Evolutionary conservation across 1,140 invertebrate genomes (phyloP), one percentile per base, ranked within the genome.

Genomic region (Pseudomyrmex cubaensis): DNA sequence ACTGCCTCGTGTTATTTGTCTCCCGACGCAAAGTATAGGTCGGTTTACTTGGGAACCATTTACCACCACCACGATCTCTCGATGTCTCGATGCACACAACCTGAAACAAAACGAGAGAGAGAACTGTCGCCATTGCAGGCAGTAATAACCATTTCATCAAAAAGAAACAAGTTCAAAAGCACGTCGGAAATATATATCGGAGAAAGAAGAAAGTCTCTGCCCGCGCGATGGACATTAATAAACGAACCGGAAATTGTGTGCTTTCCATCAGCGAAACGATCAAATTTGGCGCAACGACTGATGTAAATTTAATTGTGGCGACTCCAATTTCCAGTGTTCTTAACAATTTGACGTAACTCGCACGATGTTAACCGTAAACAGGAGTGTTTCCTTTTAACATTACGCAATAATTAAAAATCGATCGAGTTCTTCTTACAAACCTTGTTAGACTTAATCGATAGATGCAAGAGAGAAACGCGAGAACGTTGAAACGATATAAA

Each of bases 141-240:
- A 61, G 76, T 72, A 80, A 80, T 80, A 80, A 80, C 76, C 76
- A 80, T 80, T 80, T 80, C 66, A 80, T 80, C 76, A 80, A 72
- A 80, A 80, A 80, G 66, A 61, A 80, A 80, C 70, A 61, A 72
- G 76, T 20, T 48, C 63, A 22, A 9, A 48, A 77, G 75, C 52
- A 10, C 66, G 66, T 80, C 44, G 22, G 76, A 80, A 80, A 80
- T 80, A 80, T 35, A 35, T 66, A 80, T 80, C 66, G 56, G 20
- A 44, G 44, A 20, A 50, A 80, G 54, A 10, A 78, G 54, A 70
- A 70, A 80, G 66, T 44, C 54, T 80, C 22, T 13, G 44, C 70
- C 15, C 64, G 44, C 54, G 22, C 70, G 67, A 48, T 35, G 5
- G 54, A 80, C 66, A 80, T 80, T 72, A 72, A 56, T 80, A 80